Conservation (phyloP, 2,888 invertebrate species). For the Phasia obesa region DNA sequence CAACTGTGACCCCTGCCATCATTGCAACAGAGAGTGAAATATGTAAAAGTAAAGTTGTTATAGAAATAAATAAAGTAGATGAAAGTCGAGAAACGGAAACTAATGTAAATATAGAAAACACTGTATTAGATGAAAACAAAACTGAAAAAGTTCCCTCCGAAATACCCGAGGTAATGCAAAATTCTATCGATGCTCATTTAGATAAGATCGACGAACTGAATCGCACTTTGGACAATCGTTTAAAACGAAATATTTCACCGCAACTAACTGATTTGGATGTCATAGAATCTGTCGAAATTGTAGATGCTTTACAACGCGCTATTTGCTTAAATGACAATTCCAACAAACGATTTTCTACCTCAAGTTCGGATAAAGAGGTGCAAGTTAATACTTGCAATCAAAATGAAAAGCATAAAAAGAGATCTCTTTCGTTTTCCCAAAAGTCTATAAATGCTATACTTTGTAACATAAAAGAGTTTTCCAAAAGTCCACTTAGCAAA, state of each 20-base stretch:
- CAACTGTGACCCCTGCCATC: neutral
- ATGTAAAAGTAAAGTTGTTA: constrained; percentile 72
- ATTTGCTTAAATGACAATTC: constrained; percentile 63
- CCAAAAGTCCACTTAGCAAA: constrained; percentile 76
- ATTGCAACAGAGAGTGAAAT: constrained; percentile 46
- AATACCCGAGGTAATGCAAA: constrained; percentile 73
- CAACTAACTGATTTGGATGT: constrained; percentile 76
- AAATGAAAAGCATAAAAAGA: constrained; percentile 76
- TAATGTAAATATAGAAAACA: neutral
- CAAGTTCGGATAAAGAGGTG: constrained; percentile 79
- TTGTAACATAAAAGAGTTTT: constrained; percentile 81
- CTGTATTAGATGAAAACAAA: neutral
- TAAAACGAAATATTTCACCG: constrained; percentile 78
- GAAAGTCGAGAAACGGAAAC: constrained; percentile 7
- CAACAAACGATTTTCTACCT: constrained; percentile 78
- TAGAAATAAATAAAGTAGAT: constrained; percentile 61
- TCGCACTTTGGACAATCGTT: constrained; percentile 79
- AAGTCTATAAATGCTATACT: constrained; percentile 80
- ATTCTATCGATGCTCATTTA: constrained; percentile 81
- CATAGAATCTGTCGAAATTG: constrained; percentile 75
- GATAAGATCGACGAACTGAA: constrained; percentile 81
- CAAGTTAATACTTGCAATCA: constrained; percentile 65
- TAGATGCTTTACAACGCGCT: constrained; percentile 65
- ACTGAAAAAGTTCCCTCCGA: constrained; percentile 43
- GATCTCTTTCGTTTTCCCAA: constrained; percentile 81